phyloP scores from a whole-genome alignment of 2,888 invertebrate species.

The Mayetiola destructor region DNA sequence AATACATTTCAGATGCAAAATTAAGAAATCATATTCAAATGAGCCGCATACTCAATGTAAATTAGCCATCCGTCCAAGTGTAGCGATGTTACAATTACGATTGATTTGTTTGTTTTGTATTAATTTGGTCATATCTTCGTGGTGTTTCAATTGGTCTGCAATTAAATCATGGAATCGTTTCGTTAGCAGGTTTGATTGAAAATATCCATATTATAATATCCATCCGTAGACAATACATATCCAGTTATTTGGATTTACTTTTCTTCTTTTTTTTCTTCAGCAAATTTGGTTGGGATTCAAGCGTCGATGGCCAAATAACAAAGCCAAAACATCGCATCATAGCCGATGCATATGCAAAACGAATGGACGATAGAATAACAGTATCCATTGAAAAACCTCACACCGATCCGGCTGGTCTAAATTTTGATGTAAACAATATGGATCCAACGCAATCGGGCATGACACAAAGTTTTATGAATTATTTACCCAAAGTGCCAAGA shows the following conservation, averaged over 20 bases:
- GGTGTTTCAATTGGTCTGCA: constrained; percentile 85
- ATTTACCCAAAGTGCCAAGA: constrained; percentile 71
- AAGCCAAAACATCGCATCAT: constrained; percentile 58
- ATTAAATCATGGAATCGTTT: constrained; percentile 75
- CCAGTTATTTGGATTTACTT: background rate
- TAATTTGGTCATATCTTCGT: constrained; percentile 80
- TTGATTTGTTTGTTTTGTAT: constrained; percentile 68
- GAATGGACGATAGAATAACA: constrained; percentile 73
- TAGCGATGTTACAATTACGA: constrained; percentile 68
- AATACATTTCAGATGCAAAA: constrained; percentile 29
- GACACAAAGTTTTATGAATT: constrained; percentile 84
- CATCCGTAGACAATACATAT: background rate
- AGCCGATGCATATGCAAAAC: constrained; percentile 76
- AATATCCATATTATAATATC: too few species aligned
- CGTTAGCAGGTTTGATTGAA: constrained; percentile 51
- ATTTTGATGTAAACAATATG: constrained; percentile 44
- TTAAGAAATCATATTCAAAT: constrained; percentile 28
- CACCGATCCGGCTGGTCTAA: constrained; percentile 78
- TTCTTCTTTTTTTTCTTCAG: constrained; percentile 33
- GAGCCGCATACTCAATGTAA: constrained; percentile 40
- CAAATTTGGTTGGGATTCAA: constrained; percentile 53
- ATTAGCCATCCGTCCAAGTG: constrained; percentile 57
- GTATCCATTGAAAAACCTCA: constrained; percentile 75
- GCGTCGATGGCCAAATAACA: constrained; percentile 41
- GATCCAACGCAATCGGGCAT: constrained; percentile 68